A percentile compares a stretch with the other conserved stretches of the same genome.
These are phyloP conservation scores for Papilio polytes DNA, from an alignment of 1,140 invertebrate species.

Conservation along the genomic window DNA sequence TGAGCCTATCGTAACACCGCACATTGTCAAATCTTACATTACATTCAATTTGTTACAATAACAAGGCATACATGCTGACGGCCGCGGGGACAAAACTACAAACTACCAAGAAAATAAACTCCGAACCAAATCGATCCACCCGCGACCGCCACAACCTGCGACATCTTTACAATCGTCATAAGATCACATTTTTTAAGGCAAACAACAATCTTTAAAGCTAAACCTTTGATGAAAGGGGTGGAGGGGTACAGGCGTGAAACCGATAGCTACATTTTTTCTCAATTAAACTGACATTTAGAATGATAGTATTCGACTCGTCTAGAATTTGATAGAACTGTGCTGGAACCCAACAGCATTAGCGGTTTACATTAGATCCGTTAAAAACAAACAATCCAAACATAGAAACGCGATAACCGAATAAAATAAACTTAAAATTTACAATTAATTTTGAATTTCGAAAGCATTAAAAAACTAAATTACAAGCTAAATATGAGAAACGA, in stretches of 20 bases:
- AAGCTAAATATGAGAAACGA: slow-evolving; percentile 75
- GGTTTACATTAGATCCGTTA: neutral
- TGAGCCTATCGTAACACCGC: slow-evolving; percentile 69
- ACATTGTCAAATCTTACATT: slow-evolving; percentile 81
- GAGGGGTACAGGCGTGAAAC: slow-evolving; percentile 55
- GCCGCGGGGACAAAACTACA: slow-evolving; percentile 46
- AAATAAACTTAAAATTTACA: slow-evolving; percentile 42
- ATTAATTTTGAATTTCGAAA: slow-evolving; percentile 57
- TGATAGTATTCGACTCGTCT: slow-evolving; percentile 43
- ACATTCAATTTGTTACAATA: slow-evolving; percentile 81
- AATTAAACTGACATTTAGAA: slow-evolving; percentile 41
- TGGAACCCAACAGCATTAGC: too few species aligned
- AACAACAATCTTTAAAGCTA: slow-evolving; percentile 83
- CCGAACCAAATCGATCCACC: slow-evolving; percentile 31
- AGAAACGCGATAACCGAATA: slow-evolving; percentile 45
- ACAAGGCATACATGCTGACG: slow-evolving; percentile 76
- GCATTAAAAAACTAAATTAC: slow-evolving; percentile 73
- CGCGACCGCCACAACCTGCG: slow-evolving; percentile 56
- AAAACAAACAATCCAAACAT: slow-evolving; percentile 40
- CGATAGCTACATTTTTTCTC: slow-evolving; percentile 62
- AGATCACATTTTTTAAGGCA: slow-evolving; percentile 83
- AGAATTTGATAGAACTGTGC: slow-evolving; percentile 51
- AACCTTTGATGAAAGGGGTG: slow-evolving; percentile 70
- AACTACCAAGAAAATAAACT: neutral
- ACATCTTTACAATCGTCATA: slow-evolving; percentile 81